Percentiles rank a stretch among this genome's conserved stretches.
Conservation (phyloP, 2,113 vertebrate genomes). For the Stegostoma tigrinum region DNA sequence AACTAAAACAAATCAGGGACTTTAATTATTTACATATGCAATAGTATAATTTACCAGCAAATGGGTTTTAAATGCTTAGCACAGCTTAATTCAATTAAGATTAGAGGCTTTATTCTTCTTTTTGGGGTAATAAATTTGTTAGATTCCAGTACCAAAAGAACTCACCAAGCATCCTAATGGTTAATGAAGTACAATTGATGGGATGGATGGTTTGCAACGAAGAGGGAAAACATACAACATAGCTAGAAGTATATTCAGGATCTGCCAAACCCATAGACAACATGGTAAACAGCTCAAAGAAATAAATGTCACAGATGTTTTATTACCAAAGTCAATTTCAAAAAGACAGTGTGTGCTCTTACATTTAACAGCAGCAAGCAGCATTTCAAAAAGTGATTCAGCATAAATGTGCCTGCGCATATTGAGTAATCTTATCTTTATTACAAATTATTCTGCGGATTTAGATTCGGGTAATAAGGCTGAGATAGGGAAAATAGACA, state of each 20-base stretch:
- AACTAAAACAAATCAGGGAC: slow-evolving; percentile 25
- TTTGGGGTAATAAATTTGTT: slow-evolving; percentile 35
- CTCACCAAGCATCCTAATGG: slow-evolving; percentile 16
- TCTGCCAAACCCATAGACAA: not conserved
- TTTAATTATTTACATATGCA: slow-evolving; percentile 29
- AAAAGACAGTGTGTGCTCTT: not conserved
- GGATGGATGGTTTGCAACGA: not conserved
- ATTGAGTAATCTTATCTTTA: not conserved
- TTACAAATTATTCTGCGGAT: not conserved
- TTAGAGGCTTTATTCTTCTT: slow-evolving; percentile 4
- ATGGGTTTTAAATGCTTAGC: slow-evolving; percentile 23
- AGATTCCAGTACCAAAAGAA: not conserved
- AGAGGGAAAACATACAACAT: not conserved
- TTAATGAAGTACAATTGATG: slow-evolving; percentile 26
- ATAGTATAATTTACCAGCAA: slow-evolving; percentile 24
- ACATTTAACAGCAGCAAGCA: not conserved
- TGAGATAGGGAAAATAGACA: not conserved
- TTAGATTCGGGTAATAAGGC: not conserved
- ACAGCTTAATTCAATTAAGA: slow-evolving; percentile 34
- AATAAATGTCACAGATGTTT: not conserved
- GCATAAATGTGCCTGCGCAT: not conserved
- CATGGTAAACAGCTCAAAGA: not conserved
- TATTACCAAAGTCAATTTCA: not conserved
- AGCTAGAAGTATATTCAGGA: not conserved
- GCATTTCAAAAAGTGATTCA: not conserved